Percentiles rank a stretch among this genome's conserved stretches.
Conservation (phyloP, 1,140 invertebrate genomes). For the Tribolium madens region DNA sequence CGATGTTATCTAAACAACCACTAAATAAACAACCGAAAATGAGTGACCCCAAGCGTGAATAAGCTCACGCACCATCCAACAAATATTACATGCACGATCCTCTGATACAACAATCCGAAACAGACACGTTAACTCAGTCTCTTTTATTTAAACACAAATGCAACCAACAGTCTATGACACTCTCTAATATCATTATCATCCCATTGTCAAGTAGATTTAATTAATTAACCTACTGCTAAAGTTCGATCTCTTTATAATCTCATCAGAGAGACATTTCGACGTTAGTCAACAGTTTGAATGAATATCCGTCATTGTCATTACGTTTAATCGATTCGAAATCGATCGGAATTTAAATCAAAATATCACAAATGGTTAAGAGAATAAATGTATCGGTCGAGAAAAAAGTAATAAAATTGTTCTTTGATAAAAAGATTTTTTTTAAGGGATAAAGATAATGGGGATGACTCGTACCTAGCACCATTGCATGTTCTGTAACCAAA, state of each 20-base stretch:
- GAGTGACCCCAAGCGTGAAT: slow-evolving; percentile 40
- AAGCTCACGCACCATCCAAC: slow-evolving; percentile 41
- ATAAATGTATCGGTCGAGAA: neutral
- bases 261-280: slow-evolving; percentile 11
- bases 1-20: slow-evolving; percentile 46
- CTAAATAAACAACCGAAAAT: slow-evolving; percentile 45
- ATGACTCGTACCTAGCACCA: slow-evolving; percentile 41
- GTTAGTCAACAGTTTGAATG: neutral
- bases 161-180: slow-evolving; percentile 3
- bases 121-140: slow-evolving; percentile 14
- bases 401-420: slow-evolving; percentile 1
- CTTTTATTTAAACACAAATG: slow-evolving; percentile 38
- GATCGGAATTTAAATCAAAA: neutral
- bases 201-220: slow-evolving; percentile 27
- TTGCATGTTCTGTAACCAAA: slow-evolving; percentile 25
- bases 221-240: slow-evolving; percentile 26
- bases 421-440: slow-evolving; percentile 16
- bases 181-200: slow-evolving; percentile 33
- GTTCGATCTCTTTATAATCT: slow-evolving; percentile 37
- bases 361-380: neutral
- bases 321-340: neutral
- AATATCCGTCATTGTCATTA: neutral
- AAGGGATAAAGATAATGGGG: slow-evolving; percentile 1
- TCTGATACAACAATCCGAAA: slow-evolving; percentile 36
- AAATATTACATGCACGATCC: slow-evolving; percentile 46